These are phyloP conservation scores for Callithrix jacchus DNA, from an alignment of 2,113 vertebrate genomes.

Conservation along the genomic window DNA sequence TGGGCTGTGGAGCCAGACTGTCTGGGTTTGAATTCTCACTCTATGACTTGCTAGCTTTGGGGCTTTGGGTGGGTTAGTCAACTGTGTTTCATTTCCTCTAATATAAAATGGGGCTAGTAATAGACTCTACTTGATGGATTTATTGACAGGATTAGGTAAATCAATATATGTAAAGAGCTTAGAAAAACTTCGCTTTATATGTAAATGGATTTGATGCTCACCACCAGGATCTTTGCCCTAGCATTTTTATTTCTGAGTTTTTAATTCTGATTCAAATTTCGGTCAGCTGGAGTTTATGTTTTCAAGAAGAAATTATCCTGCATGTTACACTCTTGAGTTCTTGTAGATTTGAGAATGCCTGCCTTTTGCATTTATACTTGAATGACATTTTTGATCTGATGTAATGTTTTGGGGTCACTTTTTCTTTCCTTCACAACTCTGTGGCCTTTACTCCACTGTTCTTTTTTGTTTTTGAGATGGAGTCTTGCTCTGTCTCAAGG, in stretches of 20 bases:
- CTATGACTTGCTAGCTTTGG: not conserved
- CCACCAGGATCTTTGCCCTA: not conserved
- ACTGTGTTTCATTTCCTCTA: conserved; percentile 10
- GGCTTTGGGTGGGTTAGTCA: not conserved
- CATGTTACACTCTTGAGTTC: not conserved
- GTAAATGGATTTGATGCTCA: not conserved
- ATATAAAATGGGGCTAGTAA: not conserved
- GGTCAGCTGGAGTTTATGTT: not conserved
- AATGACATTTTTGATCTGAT: not conserved
- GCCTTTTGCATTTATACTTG: not conserved
- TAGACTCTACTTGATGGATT: not conserved
- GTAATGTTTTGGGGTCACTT: not conserved
- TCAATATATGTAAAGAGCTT: not conserved
- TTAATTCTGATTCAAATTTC: not conserved
- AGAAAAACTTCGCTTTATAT: not conserved
- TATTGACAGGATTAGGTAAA: not conserved
- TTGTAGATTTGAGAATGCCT: not conserved
- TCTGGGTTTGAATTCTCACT: not conserved
- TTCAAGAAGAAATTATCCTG: not conserved
- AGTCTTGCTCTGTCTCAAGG: too few relatives aligned
- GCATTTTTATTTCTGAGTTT: not conserved
- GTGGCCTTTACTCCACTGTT: not conserved
- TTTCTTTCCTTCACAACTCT: not conserved
- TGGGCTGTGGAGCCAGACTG: not conserved
- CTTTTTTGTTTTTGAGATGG: not conserved